Base-by-base conservation (phyloP, 2,888 invertebrate genomes). In the Brachynemurus nebulosus region DNA sequence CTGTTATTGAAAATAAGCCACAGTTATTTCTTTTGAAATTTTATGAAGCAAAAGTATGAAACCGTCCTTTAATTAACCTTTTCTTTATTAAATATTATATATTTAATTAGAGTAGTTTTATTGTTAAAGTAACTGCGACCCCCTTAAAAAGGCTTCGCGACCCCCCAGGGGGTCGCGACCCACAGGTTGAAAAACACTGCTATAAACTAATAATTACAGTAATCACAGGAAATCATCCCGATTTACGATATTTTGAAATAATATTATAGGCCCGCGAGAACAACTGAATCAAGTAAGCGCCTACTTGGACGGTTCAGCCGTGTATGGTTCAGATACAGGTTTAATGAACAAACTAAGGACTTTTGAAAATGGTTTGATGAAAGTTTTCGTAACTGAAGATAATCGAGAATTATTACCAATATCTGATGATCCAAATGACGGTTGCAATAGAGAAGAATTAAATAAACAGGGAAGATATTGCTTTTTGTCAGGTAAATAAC, bases 201-300 rank as follows among this genome's bases (percentile, higher is more conserved):
- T n/a, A n/a, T n/a, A n/a, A n/a, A n/a, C n/a, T n/a, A n/a, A n/a
- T n/a, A n/a, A n/a, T n/a, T n/a, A 4, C 37, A 16, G 4, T 3
- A 12, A 40, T 18, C 8, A 5, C 21, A 17, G 12, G n/a, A 42
- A 5, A 39, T 39, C 4, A 6, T n/a, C 16, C 4, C 5, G 12
- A 2, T 17, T 9, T 12, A 20, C 9, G 25, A 5, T 5, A 40
- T 11, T 37, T 17, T 9, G 18, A 6, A 37, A 19, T 37, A 36
- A 17, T 45, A 18, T 36, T 41, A 35, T 55, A 75, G 76, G 86
- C 11, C 80, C 84, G 1, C 69, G 91, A 5, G 78, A 92, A 56
- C 92, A 91, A 57, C 59, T 90, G 44, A 88, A 86, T 64, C 90
- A 90, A 66, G 85, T 81, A 0, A 67, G 86, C 0, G 71, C 88